Base-by-base conservation (phyloP, 2,888 invertebrate species). In the Nomada hirtipes region DNA sequence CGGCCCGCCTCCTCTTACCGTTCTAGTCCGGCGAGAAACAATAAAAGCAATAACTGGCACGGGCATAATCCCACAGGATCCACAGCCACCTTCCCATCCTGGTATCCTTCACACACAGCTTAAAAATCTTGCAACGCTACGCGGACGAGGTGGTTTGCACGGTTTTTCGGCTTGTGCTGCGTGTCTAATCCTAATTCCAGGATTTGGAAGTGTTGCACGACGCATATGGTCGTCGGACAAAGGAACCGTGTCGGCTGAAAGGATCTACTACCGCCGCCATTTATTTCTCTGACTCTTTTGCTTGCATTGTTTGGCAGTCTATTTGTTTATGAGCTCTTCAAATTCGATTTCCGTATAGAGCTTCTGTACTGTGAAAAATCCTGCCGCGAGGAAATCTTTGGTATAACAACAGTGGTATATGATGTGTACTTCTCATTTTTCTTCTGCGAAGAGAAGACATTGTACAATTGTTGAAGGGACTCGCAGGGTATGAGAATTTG, bases 1-100 rank as follows among this genome's bases (percentile, higher is more conserved):
- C 65, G 50, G 23, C 18, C 57, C 73, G 47, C 65, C 57, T 53
- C 29, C 15, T 53, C 68, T 53, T 70, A 69, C 26, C 52, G 59
- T 60, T 47, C 83, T 79, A 84, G 75, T 47, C 78, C 72, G 44
- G 63, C 65, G 74, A 85, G 73, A 81, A 86, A 88, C 82, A 88
- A 86, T 88, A 88, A 88, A 88, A 88, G 79, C 76, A 78, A 69
- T 64, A 84, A 85, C 85, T 73, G 69, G 75, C 83, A 59, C 79
- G 83, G 78, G 79, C 77, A 88, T 89, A 90, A 89, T 89, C 87
- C 87, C 64, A 76, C 82, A 83, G 80, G 84, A 79, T 79, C 78
- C 67, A 77, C 74, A 79, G 69, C 73, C 77, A 61, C 84, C 75
- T 67, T 53, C 7, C 70, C 69, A 29, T 59, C 47, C n/a, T 29